Evolutionary conservation across 2,113 vertebrate genomes (phyloP).

Genomic region (Circaetus gallicus): DNA sequence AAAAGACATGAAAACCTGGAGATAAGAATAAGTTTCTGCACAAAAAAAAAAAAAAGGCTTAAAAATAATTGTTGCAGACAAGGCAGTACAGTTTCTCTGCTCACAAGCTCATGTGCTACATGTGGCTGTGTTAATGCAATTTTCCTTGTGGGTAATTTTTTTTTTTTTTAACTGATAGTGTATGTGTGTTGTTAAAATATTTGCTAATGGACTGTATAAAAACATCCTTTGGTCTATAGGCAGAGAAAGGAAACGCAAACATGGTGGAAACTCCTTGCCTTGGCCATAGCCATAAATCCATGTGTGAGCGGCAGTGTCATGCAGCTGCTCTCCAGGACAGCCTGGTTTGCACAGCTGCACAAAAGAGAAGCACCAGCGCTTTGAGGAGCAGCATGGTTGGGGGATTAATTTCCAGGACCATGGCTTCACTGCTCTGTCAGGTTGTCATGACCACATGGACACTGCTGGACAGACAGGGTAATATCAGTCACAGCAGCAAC

Average conservation of each 20-base stretch:
- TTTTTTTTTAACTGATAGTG: not conserved
- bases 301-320: not conserved
- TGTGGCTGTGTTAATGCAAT: not conserved
- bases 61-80: not conserved
- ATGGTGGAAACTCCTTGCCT: not conserved
- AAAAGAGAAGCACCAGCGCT: not conserved
- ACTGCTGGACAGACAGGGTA: not conserved
- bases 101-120: not conserved
- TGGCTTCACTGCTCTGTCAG: not conserved
- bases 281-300: not conserved
- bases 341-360: not conserved
- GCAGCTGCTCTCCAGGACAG: not conserved
- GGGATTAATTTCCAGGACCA: not conserved
- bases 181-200: not conserved
- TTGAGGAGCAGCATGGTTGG: not conserved
- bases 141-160: not conserved
- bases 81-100: not conserved
- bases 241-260: not conserved
- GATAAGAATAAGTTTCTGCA: not conserved
- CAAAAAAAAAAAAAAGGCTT: not conserved
- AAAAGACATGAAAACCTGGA: not conserved
- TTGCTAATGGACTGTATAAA: not conserved
- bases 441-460: rapidly evolving
- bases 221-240: not conserved
- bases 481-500: not conserved